These are phyloP conservation scores for Gnathonemus longibarbis DNA, from an alignment of 2,113 vertebrate species.

Conservation along the genomic window DNA sequence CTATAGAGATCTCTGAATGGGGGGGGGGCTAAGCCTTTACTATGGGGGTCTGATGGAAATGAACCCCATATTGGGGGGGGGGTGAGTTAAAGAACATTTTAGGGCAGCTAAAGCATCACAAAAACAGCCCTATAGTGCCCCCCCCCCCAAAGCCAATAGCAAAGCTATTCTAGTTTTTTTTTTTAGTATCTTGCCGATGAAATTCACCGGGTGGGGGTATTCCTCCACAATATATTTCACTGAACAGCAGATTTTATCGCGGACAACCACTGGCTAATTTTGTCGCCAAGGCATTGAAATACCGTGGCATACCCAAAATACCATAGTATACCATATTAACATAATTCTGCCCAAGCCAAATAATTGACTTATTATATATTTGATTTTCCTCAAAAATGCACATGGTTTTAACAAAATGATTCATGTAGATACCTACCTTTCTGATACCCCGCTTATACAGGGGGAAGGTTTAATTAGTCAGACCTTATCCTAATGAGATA, in stretches of 20 bases:
- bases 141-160: neutral
- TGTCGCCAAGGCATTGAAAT: neutral
- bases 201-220: neutral
- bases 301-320: neutral
- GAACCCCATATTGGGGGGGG: neutral
- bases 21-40: neutral
- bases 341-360: neutral
- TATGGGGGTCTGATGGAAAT: neutral
- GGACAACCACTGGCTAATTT: neutral
- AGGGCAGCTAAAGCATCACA: neutral
- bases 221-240: neutral
- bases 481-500: neutral
- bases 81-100: neutral
- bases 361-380: neutral
- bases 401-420: neutral
- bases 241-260: neutral
- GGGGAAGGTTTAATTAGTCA: conserved; percentile 1
- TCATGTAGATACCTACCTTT: neutral
- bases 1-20: neutral
- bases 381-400: neutral
- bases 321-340: neutral
- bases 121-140: neutral
- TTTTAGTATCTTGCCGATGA: neutral
- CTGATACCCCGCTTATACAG: neutral
- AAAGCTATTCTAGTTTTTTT: neutral